Conservation (phyloP, 1,140 invertebrate genomes). For the Plutomurus gul region DNA sequence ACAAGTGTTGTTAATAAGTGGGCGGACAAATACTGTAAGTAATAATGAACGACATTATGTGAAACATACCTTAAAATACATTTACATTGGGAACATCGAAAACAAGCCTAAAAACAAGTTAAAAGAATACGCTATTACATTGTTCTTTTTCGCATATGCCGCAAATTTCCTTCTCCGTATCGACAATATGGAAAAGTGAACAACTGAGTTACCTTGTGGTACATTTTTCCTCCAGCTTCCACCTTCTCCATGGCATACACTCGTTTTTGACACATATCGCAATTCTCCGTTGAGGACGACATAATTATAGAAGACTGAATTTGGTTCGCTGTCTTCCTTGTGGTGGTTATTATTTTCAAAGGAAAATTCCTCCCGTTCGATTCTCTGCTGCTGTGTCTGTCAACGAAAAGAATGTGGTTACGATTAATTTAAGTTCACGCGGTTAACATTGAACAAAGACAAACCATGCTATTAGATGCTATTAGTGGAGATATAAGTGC, state of each 20-base stretch:
- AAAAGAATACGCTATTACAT: no score
- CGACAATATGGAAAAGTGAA: slow-evolving; percentile 75
- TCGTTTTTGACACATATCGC: slow-evolving; percentile 72
- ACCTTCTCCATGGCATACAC: slow-evolving; percentile 81
- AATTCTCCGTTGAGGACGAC: slow-evolving; percentile 62
- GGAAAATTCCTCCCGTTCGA: neutral
- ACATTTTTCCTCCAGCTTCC: slow-evolving; percentile 73
- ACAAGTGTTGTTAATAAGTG: no score
- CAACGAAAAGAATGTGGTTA: neutral
- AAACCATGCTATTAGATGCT: no score
- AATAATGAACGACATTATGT: neutral
- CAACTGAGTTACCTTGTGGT: no score
- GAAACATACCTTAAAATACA: slow-evolving; percentile 70
- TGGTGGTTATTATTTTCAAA: neutral
- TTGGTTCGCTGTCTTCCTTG: neutral
- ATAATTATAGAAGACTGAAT: slow-evolving; percentile 2
- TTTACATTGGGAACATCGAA: slow-evolving; percentile 78
- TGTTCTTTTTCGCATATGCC: no score
- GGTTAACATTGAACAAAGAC: no score
- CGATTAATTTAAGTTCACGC: no score
- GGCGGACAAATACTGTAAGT: neutral
- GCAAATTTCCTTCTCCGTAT: no score
- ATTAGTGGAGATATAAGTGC: no score
- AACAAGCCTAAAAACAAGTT: no score
- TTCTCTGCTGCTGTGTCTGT: neutral